A percentile compares a stretch with the other conserved stretches of the same genome.
Conservation (phyloP, 2,113 vertebrate genomes). For the Alectura lathami region DNA sequence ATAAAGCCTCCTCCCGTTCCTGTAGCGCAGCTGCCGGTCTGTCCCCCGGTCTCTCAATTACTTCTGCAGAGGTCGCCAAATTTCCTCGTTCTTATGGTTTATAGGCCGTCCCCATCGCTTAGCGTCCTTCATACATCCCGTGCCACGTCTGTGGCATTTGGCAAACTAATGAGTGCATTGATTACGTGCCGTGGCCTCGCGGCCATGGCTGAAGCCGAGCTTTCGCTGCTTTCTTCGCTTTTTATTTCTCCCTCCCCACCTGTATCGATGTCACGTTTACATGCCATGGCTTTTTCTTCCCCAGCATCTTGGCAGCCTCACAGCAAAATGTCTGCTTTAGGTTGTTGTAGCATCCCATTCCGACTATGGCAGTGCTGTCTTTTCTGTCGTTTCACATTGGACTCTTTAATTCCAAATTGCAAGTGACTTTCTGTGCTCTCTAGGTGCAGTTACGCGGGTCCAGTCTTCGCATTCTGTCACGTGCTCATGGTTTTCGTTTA, state of each 20-base stretch:
- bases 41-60: background rate
- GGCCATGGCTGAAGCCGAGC: background rate
- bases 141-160: background rate
- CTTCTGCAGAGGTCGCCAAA: background rate
- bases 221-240: background rate
- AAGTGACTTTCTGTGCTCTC: background rate
- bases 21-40: background rate
- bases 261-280: background rate
- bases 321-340: background rate
- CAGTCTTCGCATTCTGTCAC: background rate
- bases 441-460: accelerated
- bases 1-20: background rate
- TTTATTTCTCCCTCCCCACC: background rate
- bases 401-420: background rate
- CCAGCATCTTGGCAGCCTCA: background rate
- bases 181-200: background rate
- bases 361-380: background rate
- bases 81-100: background rate
- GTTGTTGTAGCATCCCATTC: background rate
- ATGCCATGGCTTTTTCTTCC: background rate
- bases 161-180: accelerated
- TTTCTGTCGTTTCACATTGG: background rate
- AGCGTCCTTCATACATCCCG: background rate
- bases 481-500: background rate
- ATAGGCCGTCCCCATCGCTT: background rate